A percentile compares a stretch with the other conserved stretches of the same genome.
Evolutionary conservation across 1,140 invertebrate genomes (phyloP).

Genomic region (Colletes latitarsis): DNA sequence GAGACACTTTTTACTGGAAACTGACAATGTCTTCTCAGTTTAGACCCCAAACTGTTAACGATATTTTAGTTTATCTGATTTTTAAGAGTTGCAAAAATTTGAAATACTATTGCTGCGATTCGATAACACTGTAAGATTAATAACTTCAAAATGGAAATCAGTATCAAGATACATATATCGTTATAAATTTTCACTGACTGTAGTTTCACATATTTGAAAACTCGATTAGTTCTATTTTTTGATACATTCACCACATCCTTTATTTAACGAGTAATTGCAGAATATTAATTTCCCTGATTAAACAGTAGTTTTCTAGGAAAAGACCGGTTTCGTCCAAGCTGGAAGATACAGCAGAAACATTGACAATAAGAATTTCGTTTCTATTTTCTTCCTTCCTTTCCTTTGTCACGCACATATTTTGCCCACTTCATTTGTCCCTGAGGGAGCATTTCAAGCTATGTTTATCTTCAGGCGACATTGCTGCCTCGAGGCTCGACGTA

Average conservation of each 20-base stretch:
- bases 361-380: constrained; percentile 34
- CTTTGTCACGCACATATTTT: constrained; percentile 65
- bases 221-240: too few species aligned
- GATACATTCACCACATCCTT: too few species aligned
- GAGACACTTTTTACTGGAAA: not conserved
- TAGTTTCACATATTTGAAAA: too few species aligned
- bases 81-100: too few species aligned
- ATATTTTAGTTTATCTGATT: too few species aligned
- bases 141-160: too few species aligned
- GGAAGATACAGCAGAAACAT: not conserved
- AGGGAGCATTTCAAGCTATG: constrained; percentile 64
- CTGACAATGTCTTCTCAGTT: not conserved
- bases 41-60: too few species aligned
- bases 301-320: not conserved
- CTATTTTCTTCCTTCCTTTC: constrained; percentile 53
- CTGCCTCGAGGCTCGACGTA: constrained; percentile 39
- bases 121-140: too few species aligned
- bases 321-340: not conserved
- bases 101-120: too few species aligned
- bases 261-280: not conserved
- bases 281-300: not conserved
- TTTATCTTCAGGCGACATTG: constrained; percentile 48
- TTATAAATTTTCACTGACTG: too few species aligned
- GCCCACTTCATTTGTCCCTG: constrained; percentile 63
- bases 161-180: too few species aligned